Conservation (phyloP, 2,888 invertebrate genomes). For the Hybos culiciformis region DNA sequence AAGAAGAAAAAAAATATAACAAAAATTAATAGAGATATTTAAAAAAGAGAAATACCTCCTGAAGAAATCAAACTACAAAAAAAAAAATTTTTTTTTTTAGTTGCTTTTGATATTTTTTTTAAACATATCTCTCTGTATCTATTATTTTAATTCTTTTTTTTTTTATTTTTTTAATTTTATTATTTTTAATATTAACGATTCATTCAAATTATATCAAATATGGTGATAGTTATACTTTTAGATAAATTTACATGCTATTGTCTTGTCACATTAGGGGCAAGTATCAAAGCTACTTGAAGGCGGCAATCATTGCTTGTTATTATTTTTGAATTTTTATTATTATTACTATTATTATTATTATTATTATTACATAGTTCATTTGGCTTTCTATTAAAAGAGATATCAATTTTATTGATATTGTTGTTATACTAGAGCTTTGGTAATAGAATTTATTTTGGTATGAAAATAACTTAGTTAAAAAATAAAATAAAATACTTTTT, state of each 20-base stretch:
- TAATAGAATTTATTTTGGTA: no score
- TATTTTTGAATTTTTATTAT: no score
- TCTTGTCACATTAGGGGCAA: constrained; percentile 6
- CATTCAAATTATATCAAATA: constrained; percentile 1
- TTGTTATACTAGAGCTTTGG: no score
- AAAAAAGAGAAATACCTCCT: background rate
- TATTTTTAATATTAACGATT: background rate
- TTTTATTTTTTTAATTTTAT: no score
- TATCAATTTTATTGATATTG: no score
- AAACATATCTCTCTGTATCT: no score
- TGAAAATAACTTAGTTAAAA: no score
- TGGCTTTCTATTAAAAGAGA: no score
- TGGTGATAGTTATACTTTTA: constrained; percentile 1
- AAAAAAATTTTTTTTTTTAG: background rate
- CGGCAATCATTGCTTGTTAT: constrained; percentile 1
- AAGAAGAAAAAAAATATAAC: background rate
- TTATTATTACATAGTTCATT: no score
- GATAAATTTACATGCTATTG: constrained; percentile 6
- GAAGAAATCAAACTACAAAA: background rate
- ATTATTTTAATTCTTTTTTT: background rate
- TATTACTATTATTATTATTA: no score
- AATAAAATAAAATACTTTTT: no score
- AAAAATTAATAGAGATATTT: no score
- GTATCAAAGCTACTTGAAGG: constrained; percentile 3
- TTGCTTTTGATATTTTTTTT: background rate